A percentile compares a stretch with the other conserved stretches of the same genome.
Conservation (phyloP, 2,888 invertebrate species). For the Hydraecia micacea region DNA sequence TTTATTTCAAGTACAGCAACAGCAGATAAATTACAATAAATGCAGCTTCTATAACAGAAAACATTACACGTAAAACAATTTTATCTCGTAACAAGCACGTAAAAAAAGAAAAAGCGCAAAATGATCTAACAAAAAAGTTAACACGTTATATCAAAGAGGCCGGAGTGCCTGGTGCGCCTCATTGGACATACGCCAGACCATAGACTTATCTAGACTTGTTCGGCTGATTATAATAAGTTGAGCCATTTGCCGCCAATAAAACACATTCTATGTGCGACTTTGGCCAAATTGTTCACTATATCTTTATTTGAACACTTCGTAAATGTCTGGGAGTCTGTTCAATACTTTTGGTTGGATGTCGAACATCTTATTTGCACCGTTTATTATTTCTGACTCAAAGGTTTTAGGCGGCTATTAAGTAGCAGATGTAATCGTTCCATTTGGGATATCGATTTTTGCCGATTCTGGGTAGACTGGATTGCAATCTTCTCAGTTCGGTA, state of each 20-base stretch:
- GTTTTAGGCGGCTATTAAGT: slow-evolving; percentile 28
- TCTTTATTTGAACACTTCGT: slow-evolving; percentile 49
- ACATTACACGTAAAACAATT: slow-evolving; percentile 28
- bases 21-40: slow-evolving; percentile 6
- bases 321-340: slow-evolving; percentile 8
- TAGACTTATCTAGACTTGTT: slow-evolving; percentile 63
- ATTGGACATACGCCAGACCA: slow-evolving; percentile 62
- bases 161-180: slow-evolving; percentile 51
- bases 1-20: neutral
- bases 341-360: slow-evolving; percentile 23
- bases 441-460: slow-evolving; percentile 24
- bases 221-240: slow-evolving; percentile 63
- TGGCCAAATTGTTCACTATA: slow-evolving; percentile 51
- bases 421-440: slow-evolving; percentile 14
- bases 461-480: neutral
- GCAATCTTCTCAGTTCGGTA: slow-evolving; percentile 5
- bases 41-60: slow-evolving; percentile 26
- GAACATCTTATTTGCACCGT: slow-evolving; percentile 26
- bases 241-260: slow-evolving; percentile 60
- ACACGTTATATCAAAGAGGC: slow-evolving; percentile 52
- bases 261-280: slow-evolving; percentile 47
- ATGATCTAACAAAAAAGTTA: slow-evolving; percentile 45
- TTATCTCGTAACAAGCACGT: slow-evolving; percentile 19
- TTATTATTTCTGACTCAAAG: slow-evolving; percentile 27
- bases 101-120: slow-evolving; percentile 44